phyloP scores from a whole-genome alignment of 2,113 vertebrate species.

The Picathartes gymnocephalus region DNA sequence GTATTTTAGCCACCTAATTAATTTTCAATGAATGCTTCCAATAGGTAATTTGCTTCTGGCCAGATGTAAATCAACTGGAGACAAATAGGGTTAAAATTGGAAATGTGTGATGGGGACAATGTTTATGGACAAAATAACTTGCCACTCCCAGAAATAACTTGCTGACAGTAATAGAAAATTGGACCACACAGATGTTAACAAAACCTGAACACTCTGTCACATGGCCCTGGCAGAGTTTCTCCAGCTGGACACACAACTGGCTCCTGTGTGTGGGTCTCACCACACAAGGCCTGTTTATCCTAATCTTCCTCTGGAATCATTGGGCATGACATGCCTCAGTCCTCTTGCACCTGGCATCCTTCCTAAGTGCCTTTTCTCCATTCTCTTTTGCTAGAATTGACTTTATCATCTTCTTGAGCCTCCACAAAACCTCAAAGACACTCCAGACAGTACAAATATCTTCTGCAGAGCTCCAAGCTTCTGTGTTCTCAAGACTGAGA shows the following conservation, averaged over 20 bases:
- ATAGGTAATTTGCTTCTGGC: slow-evolving; percentile 74
- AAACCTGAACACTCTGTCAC: not conserved
- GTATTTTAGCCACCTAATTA: slow-evolving; percentile 80
- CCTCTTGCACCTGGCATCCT: not conserved
- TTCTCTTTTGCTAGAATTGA: not conserved
- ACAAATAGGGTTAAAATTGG: slow-evolving; percentile 79
- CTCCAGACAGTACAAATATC: not conserved
- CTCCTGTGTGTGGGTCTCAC: not conserved
- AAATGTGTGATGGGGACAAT: slow-evolving; percentile 74
- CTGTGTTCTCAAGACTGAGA: not conserved
- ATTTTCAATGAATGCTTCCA: slow-evolving; percentile 80
- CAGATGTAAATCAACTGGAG: slow-evolving; percentile 78
- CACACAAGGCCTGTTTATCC: not conserved
- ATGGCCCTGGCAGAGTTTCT: not conserved
- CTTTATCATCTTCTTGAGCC: not conserved
- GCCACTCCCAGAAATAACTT: slow-evolving; percentile 70
- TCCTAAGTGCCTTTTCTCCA: not conserved
- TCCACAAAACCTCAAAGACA: not conserved
- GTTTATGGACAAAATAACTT: slow-evolving; percentile 78
- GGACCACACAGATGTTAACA: slow-evolving; percentile 72
- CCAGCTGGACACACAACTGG: not conserved
- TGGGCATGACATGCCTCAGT: not conserved
- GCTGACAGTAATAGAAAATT: slow-evolving; percentile 71
- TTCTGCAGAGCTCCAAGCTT: not conserved
- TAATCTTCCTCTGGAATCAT: not conserved